Conservation (phyloP, 2,888 invertebrate genomes). For the Hoplodrina blanda region DNA sequence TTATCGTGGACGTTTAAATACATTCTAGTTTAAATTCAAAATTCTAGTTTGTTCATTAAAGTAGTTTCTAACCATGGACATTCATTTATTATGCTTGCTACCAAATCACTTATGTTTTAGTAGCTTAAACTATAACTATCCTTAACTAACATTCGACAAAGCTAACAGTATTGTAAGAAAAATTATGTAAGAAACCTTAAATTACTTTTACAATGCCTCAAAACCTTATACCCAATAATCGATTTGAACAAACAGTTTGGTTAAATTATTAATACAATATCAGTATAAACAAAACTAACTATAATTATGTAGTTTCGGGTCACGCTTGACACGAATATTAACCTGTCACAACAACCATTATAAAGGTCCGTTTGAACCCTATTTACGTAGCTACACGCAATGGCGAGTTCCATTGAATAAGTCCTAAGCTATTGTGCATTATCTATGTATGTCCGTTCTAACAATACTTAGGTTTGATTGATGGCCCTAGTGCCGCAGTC, state of each 20-base stretch:
- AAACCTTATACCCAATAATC: no score
- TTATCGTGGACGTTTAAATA: neutral
- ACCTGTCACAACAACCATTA: conserved; percentile 2
- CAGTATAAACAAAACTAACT: no score
- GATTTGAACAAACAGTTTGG: no score
- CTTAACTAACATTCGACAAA: no score
- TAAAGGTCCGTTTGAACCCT: neutral
- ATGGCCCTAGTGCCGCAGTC: conserved; percentile 57
- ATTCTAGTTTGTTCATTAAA: neutral
- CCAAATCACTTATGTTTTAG: no score
- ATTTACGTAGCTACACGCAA: conserved; percentile 7
- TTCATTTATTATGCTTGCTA: no score
- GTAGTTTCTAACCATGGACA: no score
- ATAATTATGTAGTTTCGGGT: neutral
- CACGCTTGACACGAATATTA: neutral
- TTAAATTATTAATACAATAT: no score
- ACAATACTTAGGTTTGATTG: conserved; percentile 64
- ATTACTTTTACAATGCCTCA: no score
- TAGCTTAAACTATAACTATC: no score
- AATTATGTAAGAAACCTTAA: no score
- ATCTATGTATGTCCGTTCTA: conserved; percentile 54
- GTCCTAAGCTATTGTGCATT: conserved; percentile 55
- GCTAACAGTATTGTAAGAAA: no score
- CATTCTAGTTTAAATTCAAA: neutral
- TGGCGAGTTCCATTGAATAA: conserved; percentile 32